These are phyloP conservation scores for Verasper variegatus DNA, from an alignment of 2,113 vertebrate species.

Conservation along the genomic window DNA sequence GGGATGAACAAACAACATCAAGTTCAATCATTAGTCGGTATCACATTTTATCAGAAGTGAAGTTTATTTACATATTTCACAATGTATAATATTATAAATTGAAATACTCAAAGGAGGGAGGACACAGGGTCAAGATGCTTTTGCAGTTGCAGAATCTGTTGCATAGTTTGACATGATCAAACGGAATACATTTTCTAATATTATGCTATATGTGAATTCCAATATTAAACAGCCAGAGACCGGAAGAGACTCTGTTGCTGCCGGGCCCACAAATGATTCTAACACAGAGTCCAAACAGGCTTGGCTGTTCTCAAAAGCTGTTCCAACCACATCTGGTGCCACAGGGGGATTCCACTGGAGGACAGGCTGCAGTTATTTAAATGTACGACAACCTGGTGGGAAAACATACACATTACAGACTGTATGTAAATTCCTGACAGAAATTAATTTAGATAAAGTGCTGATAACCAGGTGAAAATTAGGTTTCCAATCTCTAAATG, in stretches of 20 bases:
- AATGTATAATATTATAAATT: conserved; percentile 1
- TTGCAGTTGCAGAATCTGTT: conserved; percentile 36
- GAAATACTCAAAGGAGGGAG: background rate
- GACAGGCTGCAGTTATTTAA: background rate
- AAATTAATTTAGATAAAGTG: background rate
- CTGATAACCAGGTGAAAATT: background rate
- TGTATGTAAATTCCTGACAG: background rate
- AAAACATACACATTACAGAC: background rate
- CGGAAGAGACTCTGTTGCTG: background rate
- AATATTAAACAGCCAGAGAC: background rate
- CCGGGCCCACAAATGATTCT: background rate
- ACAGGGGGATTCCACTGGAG: background rate
- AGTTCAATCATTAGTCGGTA: background rate
- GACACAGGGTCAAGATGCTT: conserved; percentile 7
- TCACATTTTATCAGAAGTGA: conserved; percentile 41
- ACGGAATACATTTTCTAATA: conserved; percentile 4
- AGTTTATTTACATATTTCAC: conserved; percentile 58
- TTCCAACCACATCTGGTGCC: background rate
- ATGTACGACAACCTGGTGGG: background rate
- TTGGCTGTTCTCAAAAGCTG: background rate
- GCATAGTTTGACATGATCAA: conserved; percentile 68
- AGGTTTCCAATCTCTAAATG: too few species aligned
- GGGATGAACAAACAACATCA: too few species aligned
- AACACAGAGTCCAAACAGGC: background rate
- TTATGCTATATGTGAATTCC: background rate